Base-by-base conservation (phyloP, 2,888 invertebrate species). In the Salticus scenicus region DNA sequence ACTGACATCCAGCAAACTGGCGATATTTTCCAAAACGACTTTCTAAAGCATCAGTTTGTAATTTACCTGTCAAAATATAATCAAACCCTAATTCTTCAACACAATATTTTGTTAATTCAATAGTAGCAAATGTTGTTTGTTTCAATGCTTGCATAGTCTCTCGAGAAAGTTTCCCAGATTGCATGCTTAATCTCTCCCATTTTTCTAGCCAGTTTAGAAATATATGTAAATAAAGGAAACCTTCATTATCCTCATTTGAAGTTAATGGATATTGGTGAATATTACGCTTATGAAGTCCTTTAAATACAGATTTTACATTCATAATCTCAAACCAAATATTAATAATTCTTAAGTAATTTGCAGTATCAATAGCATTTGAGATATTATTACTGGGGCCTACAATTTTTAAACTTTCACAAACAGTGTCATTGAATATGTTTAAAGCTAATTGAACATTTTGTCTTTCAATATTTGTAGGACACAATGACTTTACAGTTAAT, bases 41-140 rank as follows among this genome's bases (percentile, higher is more conserved):
- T 42, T 71, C 71, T 71, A 71, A 28, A 1, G 47, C 71, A 42
- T 71, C 47, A 24, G 71, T 71, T 42, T 71, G 71, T 14, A 71
- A 14, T 7, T 72, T 72, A 8, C 72, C 28, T 20, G 28, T 47
- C 2, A 72, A 17, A 27, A 72, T n/a, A 51, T 51, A 72, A 1
- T 31, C n/a, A n/a, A 72, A 28, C 0, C 47, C 24, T 51, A 72
- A 47, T 72, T 72, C 51, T 27, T 10, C 10, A 28, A 47, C 12
- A 24, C 72, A 72, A 72, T 51, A 72, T n/a, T 17, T 37, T 47
- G 28, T 17, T 12, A 72, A 41, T 27, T 72, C 42, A 17, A 72
- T 17, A 20, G 47, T 10, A 20, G 47, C 71, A 28, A 10, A 24
- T 28, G 72, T 72, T 17, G 47, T 47, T 10, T 47, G 72, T 7